These are phyloP conservation scores for Sparus aurata DNA, from an alignment of 2,797 vertebrate species.

Conservation along the genomic window DNA sequence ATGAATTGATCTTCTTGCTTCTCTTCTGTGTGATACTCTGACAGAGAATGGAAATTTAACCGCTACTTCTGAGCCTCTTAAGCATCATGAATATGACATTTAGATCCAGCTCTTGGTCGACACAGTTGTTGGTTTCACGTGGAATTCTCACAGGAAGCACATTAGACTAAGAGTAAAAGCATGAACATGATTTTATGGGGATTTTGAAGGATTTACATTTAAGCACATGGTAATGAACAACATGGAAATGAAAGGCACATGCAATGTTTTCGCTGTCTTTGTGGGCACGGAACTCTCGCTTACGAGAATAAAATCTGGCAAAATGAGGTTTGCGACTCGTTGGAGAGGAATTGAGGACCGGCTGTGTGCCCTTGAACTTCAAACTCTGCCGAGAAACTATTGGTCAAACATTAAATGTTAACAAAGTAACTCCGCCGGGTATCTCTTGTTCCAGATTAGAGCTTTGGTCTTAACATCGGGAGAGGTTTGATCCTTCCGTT, in stretches of 20 bases:
- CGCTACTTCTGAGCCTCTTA: background rate
- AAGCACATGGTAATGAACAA: constrained; percentile 45
- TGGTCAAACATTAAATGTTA: constrained; percentile 19
- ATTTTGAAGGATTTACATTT: constrained; percentile 63
- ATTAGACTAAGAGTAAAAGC: constrained; percentile 37
- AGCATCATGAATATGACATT: constrained; percentile 29
- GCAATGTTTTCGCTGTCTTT: background rate
- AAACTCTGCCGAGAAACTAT: constrained; percentile 4
- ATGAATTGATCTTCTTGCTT: constrained; percentile 6
- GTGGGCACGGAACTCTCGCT: constrained; percentile 15
- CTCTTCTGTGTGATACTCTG: constrained; percentile 13
- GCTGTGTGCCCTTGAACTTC: constrained; percentile 2
- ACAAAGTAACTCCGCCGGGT: constrained; percentile 20
- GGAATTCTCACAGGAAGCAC: constrained; percentile 32
- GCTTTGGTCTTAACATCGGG: constrained; percentile 22
- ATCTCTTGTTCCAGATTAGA: constrained; percentile 34
- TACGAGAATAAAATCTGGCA: constrained; percentile 29
- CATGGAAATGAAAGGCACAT: constrained; percentile 29
- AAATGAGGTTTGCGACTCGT: constrained; percentile 18
- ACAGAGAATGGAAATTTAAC: constrained; percentile 7
- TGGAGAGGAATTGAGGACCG: background rate
- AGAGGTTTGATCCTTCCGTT: constrained; percentile 54
- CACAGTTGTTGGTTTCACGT: constrained; percentile 11
- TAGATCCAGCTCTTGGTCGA: constrained; percentile 14
- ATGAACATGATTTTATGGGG: constrained; percentile 52